phyloP scores from a whole-genome alignment of 2,113 vertebrate species.

The Elaphurus davidianus region DNA sequence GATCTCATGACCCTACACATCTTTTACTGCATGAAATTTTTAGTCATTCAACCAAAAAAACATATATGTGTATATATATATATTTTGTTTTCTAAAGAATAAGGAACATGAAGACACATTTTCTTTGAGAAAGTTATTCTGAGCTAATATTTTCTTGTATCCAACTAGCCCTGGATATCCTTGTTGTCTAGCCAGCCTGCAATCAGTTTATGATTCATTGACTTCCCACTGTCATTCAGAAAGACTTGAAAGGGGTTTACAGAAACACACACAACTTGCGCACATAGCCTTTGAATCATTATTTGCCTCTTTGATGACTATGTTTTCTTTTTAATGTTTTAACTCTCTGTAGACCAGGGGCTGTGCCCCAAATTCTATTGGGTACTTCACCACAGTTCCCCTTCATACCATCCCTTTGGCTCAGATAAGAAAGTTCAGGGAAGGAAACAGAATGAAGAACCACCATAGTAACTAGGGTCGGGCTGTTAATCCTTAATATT shows the following conservation, averaged over 20 bases:
- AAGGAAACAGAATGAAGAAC: conserved; percentile 1
- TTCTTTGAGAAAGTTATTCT: not conserved
- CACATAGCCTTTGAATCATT: not conserved
- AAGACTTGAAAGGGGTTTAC: not conserved
- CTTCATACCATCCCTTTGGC: not conserved
- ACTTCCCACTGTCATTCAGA: not conserved
- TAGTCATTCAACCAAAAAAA: not conserved
- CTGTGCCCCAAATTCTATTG: not conserved
- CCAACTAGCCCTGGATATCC: not conserved
- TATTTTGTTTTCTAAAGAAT: not conserved
- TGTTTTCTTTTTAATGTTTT: conserved; percentile 19
- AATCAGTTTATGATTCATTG: not conserved
- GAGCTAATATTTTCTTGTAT: not conserved
- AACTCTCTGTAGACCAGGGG: not conserved
- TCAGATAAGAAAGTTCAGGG: conserved; percentile 10
- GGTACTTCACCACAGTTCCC: not conserved
- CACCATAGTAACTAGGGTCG: not conserved
- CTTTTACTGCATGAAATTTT: not conserved
- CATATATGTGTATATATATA: not conserved
- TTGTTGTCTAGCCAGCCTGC: not conserved
- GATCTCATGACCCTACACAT: not conserved
- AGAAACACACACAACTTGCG: not conserved
- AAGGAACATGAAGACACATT: not conserved
- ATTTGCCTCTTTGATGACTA: not conserved
- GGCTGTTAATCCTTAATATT: not conserved